Conservation (phyloP, 2,113 vertebrate genomes). For the Pagrus major region DNA sequence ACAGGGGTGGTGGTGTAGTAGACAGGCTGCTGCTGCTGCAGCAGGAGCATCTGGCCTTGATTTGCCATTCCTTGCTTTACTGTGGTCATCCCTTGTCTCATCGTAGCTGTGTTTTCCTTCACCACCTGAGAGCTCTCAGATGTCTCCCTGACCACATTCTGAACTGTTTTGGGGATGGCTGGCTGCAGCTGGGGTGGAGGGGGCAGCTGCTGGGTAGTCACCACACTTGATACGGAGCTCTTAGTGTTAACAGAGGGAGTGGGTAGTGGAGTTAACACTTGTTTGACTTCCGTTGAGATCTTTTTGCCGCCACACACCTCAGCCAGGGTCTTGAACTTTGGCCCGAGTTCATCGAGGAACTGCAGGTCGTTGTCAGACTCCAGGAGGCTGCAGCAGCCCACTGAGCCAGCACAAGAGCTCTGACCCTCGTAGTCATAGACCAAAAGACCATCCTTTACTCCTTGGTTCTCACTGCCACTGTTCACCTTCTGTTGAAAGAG, state of each 20-base stretch:
- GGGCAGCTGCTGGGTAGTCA: neutral
- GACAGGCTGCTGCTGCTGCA: slow-evolving; percentile 79
- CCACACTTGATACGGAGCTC: slow-evolving; percentile 29
- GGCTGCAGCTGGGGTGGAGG: slow-evolving; percentile 13
- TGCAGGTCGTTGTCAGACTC: slow-evolving; percentile 87
- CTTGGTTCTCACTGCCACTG: slow-evolving; percentile 78
- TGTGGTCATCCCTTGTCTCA: slow-evolving; percentile 29
- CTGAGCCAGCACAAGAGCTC: slow-evolving; percentile 85
- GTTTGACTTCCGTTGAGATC: slow-evolving; percentile 45
- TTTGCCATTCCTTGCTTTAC: slow-evolving; percentile 24
- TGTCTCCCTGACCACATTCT: slow-evolving; percentile 47
- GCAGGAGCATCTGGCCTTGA: slow-evolving; percentile 70
- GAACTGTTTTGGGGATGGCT: slow-evolving; percentile 1
- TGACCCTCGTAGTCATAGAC: slow-evolving; percentile 89
- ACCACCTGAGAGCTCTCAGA: slow-evolving; percentile 32
- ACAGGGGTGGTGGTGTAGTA: slow-evolving; percentile 71
- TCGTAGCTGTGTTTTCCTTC: slow-evolving; percentile 3
- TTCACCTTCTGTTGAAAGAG: slow-evolving; percentile 83
- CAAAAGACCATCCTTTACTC: slow-evolving; percentile 82
- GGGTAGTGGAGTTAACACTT: slow-evolving; percentile 28
- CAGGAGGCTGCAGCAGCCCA: slow-evolving; percentile 89
- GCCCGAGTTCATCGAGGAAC: slow-evolving; percentile 88
- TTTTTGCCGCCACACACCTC: slow-evolving; percentile 89
- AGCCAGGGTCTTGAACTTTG: slow-evolving; percentile 91
- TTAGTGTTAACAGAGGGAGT: slow-evolving; percentile 35